Conservation (phyloP, 2,113 vertebrate species). For the Peromyscus polionotus region DNA sequence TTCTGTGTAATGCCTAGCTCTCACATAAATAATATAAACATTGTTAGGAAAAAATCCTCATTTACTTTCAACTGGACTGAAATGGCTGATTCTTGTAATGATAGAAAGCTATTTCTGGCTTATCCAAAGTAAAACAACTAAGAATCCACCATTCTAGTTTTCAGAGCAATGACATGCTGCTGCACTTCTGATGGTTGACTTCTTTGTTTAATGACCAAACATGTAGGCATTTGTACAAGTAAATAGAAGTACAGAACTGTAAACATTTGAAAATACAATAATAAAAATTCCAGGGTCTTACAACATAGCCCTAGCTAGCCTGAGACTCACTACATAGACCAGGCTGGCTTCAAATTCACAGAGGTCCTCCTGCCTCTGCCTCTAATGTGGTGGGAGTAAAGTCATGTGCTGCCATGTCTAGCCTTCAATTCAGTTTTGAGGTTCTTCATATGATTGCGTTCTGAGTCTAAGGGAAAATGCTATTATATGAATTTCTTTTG, state of each 20-base stretch:
- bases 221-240: not conserved
- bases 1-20: not conserved
- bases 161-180: not conserved
- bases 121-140: not conserved
- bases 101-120: not conserved
- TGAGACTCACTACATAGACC: not conserved
- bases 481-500: slow-evolving; percentile 32
- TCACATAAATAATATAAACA: not conserved
- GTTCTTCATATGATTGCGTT: not conserved
- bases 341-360: not conserved
- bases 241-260: not conserved
- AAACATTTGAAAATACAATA: not conserved
- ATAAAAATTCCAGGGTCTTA: not conserved
- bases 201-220: not conserved
- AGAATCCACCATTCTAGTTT: not conserved
- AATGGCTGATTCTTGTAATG: not conserved
- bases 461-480: not conserved
- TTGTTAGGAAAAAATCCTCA: not conserved
- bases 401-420: not conserved
- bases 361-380: not conserved
- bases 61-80: slow-evolving; percentile 15
- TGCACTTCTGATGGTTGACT: not conserved
- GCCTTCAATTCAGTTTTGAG: not conserved
- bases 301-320: not conserved
- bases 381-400: not conserved